Evolutionary conservation across 2,113 vertebrate species (phyloP).

Genomic region (Aptenodytes forsteri): DNA sequence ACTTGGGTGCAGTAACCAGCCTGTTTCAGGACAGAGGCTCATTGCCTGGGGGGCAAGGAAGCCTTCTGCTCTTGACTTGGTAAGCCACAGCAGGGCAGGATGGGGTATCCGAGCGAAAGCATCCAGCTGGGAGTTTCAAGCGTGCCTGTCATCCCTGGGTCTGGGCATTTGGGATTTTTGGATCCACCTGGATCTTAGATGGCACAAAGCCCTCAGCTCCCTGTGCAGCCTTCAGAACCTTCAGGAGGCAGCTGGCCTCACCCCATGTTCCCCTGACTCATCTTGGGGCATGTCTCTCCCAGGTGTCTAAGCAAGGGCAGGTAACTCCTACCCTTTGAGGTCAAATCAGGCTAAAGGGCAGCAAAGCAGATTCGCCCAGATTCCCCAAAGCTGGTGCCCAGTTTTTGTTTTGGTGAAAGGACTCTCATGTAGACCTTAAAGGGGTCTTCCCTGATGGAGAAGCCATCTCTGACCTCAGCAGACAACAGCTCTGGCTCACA

Average conservation of each 20-base stretch:
- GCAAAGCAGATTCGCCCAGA: background rate
- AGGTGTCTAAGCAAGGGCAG: background rate
- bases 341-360: background rate
- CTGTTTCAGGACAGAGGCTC: background rate
- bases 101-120: rapidly evolving
- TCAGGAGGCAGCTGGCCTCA: background rate
- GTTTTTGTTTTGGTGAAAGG: background rate
- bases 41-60: background rate
- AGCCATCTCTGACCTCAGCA: background rate
- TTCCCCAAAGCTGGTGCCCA: background rate
- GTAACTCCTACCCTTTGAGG: background rate
- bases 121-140: background rate
- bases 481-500: background rate
- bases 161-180: background rate
- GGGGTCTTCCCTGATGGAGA: background rate
- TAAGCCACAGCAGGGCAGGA: background rate
- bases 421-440: background rate
- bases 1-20: background rate
- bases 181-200: background rate
- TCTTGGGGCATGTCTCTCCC: background rate
- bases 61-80: background rate
- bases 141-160: background rate
- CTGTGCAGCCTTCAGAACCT: background rate
- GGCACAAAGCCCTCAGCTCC: background rate
- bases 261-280: rapidly evolving